Evolutionary conservation across 2,797 vertebrate species (phyloP), one percentile per base, ranked within the genome.

Genomic region (Anabas testudineus): DNA sequence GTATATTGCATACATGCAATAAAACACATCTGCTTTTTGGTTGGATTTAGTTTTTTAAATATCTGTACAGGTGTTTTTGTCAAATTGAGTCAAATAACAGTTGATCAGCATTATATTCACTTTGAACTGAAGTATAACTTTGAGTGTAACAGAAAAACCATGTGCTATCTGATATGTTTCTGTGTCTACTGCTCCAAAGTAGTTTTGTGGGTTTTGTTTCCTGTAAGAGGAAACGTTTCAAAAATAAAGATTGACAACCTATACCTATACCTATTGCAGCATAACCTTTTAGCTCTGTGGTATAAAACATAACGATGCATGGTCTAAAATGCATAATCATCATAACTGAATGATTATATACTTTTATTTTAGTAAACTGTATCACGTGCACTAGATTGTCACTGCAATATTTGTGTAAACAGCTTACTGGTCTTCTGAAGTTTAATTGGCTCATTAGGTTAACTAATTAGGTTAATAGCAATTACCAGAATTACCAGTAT

Each of bases 141-240:
- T 28, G 6, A 28, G n/a, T 7, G 3, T 32, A n/a, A 14, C 4
- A 51, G 3, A 32, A 22, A 3, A 3, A 1, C 34, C 21, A 65
- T 6, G 7, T 18, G 2, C 21, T 10, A 43, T 19, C 46, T 42
- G n/a, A 34, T 51, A 16, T 14, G 34, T 39, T 1, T 68, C 1
- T n/a, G 12, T 39, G 5, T 36, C 2, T 36, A 30, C 42, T 43
- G 19, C 19, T 67, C 7, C 10, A 47, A 47, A 47, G 21, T 16
- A 37, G 32, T 28, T 51, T 26, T 63, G 62, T 63, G 74, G 74
- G 47, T 74, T 67, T 52, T 3, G 55, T 58, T 90, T 85, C 85
- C 85, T 89, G 80, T 68, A 4, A 76, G 14, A 79, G 63, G 75
- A 87, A 83, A 55, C 54, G 30, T 34, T 51, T 30, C 10, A 73